These are phyloP conservation scores for Elgonia sp. DNA, from an alignment of 2,888 invertebrate genomes.

Conservation along the genomic window DNA sequence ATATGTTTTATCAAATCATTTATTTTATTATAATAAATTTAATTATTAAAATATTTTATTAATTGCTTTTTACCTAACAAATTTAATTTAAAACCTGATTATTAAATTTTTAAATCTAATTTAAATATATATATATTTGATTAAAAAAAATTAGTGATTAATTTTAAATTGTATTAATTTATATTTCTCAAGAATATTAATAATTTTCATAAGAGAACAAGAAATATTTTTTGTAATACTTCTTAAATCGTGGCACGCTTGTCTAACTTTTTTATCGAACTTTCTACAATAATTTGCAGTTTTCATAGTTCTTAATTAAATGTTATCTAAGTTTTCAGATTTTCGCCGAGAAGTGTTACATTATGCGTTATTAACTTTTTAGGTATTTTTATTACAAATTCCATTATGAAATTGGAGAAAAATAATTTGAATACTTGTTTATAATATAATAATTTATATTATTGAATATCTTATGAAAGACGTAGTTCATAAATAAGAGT, in stretches of 20 bases:
- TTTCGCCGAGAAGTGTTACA: not conserved
- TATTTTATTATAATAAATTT: too few species aligned
- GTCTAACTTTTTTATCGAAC: conserved; percentile 29
- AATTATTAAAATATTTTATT: too few species aligned
- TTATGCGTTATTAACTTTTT: not conserved
- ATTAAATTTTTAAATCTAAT: too few species aligned
- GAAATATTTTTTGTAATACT: not conserved
- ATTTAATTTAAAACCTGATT: too few species aligned
- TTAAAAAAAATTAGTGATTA: too few species aligned
- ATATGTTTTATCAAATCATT: too few species aligned
- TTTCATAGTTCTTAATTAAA: conserved; percentile 30
- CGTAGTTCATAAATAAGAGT: too few species aligned
- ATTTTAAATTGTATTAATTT: too few species aligned
- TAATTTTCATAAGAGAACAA: not conserved
- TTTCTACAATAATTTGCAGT: conserved; percentile 39
- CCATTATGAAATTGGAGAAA: not conserved
- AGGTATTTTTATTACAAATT: not conserved
- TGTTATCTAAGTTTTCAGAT: conserved; percentile 22
- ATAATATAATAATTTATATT: too few species aligned
- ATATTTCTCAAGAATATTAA: not conserved
- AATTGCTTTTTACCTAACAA: too few species aligned
- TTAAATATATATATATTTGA: too few species aligned
- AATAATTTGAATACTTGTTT: not conserved
- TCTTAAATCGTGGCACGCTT: not conserved
- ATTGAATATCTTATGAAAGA: too few species aligned